phyloP scores from a whole-genome alignment of 2,888 invertebrate genomes.

The Pegoplata infirma region DNA sequence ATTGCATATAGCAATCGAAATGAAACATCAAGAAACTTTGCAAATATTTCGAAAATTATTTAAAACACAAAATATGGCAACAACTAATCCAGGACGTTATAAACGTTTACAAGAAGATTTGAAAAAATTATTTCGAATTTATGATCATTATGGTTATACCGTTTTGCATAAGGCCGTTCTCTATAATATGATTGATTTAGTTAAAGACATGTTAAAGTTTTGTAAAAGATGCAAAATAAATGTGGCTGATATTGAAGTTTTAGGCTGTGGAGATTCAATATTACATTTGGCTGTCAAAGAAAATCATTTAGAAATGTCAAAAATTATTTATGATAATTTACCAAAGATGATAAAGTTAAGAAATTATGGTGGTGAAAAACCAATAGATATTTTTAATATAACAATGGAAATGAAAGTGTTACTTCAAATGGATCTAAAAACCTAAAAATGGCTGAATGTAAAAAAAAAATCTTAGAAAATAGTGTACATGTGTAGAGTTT shows the following conservation, averaged over 20 bases:
- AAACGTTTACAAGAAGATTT: background rate
- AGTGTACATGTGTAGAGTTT: no score
- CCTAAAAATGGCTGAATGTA: no score
- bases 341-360: constrained; percentile 1
- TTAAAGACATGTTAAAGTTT: constrained; percentile 9
- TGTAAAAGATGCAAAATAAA: constrained; percentile 1
- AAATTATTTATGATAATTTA: background rate
- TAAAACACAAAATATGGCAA: background rate
- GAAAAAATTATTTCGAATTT: constrained; percentile 1
- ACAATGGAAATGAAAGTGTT: constrained; percentile 3
- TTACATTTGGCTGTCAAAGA: constrained; percentile 28
- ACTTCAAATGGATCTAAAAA: background rate
- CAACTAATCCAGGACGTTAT: background rate
- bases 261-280: constrained; percentile 29
- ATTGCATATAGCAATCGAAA: background rate
- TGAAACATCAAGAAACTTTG: background rate
- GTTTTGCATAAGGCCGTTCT: constrained; percentile 30
- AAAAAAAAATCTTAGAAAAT: no score
- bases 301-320: constrained; percentile 25
- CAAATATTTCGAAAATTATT: background rate
- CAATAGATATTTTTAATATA: background rate
- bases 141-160: constrained; percentile 35
- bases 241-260: background rate
- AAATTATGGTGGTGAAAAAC: constrained; percentile 29
- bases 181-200: background rate